Conservation (phyloP, 2,797 vertebrate genomes). For the Nasua narica region DNA sequence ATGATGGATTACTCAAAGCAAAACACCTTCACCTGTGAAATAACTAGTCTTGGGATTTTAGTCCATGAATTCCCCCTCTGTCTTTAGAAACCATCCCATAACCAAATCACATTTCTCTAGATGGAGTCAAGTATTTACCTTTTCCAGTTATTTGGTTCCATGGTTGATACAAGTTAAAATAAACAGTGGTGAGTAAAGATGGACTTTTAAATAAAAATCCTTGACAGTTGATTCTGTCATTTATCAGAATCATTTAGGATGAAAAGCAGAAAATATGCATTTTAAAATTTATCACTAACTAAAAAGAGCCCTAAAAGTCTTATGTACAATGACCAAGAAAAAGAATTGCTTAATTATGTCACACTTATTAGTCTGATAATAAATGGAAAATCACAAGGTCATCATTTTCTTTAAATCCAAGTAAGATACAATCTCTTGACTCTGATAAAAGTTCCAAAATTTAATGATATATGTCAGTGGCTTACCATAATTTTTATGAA, state of each 20-base stretch:
- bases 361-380: not conserved
- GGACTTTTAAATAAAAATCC: not conserved
- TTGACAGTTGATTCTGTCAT: not conserved
- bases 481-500: constrained; percentile 45
- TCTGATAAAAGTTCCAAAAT: constrained; percentile 31
- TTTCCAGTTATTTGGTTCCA: not conserved
- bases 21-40: not conserved
- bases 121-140: not conserved
- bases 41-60: not conserved
- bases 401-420: constrained; percentile 11
- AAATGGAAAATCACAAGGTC: constrained; percentile 23
- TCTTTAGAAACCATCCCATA: not conserved
- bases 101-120: not conserved
- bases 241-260: not conserved
- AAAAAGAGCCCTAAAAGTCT: not conserved
- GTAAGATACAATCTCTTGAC: not conserved
- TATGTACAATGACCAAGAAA: not conserved
- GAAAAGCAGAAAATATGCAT: not conserved
- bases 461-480: not conserved
- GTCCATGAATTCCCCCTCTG: not conserved
- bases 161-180: not conserved
- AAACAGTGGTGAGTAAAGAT: not conserved
- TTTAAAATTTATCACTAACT: not conserved
- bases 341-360: not conserved
- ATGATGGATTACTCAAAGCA: not conserved